phyloP scores from a whole-genome alignment of 2,888 invertebrate genomes.

The Caenorhabditis sp. region DNA sequence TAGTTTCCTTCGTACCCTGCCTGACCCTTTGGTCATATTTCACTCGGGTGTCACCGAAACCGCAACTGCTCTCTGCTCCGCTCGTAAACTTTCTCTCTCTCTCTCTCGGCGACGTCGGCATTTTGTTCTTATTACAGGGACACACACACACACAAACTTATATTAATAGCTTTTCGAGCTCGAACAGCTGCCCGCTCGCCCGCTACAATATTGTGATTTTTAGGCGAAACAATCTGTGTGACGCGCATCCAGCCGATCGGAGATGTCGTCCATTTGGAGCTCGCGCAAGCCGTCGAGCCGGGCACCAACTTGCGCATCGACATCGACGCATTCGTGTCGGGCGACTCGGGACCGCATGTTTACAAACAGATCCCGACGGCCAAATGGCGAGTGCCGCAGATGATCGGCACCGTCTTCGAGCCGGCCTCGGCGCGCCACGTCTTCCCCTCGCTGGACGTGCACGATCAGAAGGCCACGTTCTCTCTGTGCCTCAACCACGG shows the following conservation, averaged over 20 bases:
- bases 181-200: background rate
- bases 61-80: constrained; percentile 26
- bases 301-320: constrained; percentile 38
- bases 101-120: background rate
- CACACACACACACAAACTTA: background rate
- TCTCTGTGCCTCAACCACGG: constrained; percentile 56
- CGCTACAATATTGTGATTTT: constrained; percentile 18
- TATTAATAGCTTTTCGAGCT: background rate
- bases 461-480: constrained; percentile 56
- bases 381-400: constrained; percentile 54
- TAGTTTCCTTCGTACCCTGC: background rate
- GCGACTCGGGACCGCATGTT: constrained; percentile 33
- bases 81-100: constrained; percentile 7
- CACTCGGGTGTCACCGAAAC: constrained; percentile 48
- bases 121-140: background rate
- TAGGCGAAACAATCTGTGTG: constrained; percentile 64
- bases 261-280: constrained; percentile 29
- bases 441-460: constrained; percentile 60
- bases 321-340: constrained; percentile 47
- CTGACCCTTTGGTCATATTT: constrained; percentile 42
- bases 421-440: constrained; percentile 50
- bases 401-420: constrained; percentile 59
- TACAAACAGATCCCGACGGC: constrained; percentile 53
- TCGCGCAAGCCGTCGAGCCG: constrained; percentile 37
- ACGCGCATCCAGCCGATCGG: constrained; percentile 13